phyloP scores from a whole-genome alignment of 2,113 vertebrate genomes.

The Periophthalmodon schlosseri region DNA sequence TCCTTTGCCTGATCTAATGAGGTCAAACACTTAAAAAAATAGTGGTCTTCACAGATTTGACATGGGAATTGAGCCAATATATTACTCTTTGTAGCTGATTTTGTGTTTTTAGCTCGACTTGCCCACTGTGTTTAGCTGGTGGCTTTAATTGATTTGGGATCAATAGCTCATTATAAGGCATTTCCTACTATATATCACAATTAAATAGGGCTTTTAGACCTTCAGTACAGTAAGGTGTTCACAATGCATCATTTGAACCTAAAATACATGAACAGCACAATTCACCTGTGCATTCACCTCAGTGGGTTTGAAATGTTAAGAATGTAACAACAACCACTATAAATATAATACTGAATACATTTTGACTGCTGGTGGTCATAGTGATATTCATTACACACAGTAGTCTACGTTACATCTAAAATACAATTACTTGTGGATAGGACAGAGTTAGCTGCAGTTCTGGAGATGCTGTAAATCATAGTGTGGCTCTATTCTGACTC shows the following conservation, averaged over 20 bases:
- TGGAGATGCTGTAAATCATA: too few species aligned
- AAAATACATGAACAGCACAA: neutral
- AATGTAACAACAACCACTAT: too few species aligned
- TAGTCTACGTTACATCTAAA: too few species aligned
- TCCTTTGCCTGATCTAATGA: constrained; percentile 55
- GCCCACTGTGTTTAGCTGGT: neutral
- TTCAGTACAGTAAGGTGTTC: neutral
- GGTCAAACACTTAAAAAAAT: constrained; percentile 38
- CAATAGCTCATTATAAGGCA: constrained; percentile 1
- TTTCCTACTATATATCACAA: constrained; percentile 4
- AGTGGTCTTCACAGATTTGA: neutral
- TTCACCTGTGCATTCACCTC: neutral
- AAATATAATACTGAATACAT: too few species aligned
- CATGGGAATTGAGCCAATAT: neutral
- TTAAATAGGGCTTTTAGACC: neutral
- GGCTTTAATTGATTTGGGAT: constrained; percentile 22
- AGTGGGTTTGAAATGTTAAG: too few species aligned
- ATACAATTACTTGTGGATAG: neutral
- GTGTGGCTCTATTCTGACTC: too few species aligned
- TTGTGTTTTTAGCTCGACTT: neutral
- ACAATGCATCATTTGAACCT: too few species aligned
- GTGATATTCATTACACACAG: too few species aligned
- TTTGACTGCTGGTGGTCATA: too few species aligned
- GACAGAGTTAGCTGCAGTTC: neutral
- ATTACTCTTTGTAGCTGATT: constrained; percentile 25